Base-by-base conservation (phyloP, 2,113 vertebrate species). In the Tor tambroides region DNA sequence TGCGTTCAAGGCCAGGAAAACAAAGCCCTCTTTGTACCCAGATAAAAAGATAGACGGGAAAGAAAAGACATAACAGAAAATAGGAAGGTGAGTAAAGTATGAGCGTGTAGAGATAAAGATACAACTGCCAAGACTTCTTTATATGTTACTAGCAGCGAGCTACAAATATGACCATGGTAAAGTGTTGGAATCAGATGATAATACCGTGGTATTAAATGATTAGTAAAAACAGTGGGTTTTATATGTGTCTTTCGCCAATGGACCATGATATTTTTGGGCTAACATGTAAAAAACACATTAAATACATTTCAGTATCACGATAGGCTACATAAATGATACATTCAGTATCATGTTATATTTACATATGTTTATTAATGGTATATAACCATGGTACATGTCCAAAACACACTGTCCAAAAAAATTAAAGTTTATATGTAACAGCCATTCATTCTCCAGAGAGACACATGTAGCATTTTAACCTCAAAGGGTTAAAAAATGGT, bases 1-100 rank as follows among this genome's bases (percentile, higher is more conserved):
- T 51, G 72, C 67, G 84, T 90, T 81, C 89, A 90, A 87, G 89
- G 85, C 79, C 85, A 72, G 69, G 32, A 38, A 89, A 90, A 89
- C 88, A 89, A 91, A 91, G 86, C 65, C 75, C 38, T 67, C 87
- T 89, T 89, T 90, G 88, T 90, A 69, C 71, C 80, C 83, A 38
- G 88, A 86, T 69, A 74, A 86, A 89, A 61, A 72, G 84, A 87
- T 89, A 88, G 74, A 81, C 63, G 80, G 86, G 77, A 59, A 32
- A 15, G 63, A 85, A 90, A 87, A 90, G 78, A 90, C 87, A 82
- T 51, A 88, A 90, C 80, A 59, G 35, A 82, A 11, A 87, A 54
- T 32, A 21, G 61, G 35, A 75, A 88, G 32, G 54, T 59, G 76
- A 65, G 75, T 43, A 83, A 84, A 65, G 51, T 17, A 30, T 59